Percentiles rank a stretch among this genome's conserved stretches.
Conservation (phyloP, 2,888 invertebrate genomes). For the Zaprionus bogoriensis region DNA sequence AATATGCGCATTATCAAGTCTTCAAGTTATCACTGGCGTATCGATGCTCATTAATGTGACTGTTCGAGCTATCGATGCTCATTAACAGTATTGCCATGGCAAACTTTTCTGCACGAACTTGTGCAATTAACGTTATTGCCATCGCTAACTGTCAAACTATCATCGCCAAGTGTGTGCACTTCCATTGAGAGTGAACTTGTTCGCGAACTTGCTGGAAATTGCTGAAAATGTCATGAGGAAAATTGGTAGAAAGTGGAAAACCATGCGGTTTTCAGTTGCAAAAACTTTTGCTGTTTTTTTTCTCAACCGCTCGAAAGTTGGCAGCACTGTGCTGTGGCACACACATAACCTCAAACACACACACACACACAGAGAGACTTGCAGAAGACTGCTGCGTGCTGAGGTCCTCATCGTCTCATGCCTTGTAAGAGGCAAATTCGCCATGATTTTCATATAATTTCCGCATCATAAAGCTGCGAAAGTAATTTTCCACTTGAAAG, state of each 20-base stretch:
- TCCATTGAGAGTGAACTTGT: not conserved
- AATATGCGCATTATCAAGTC: no score
- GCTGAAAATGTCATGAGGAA: not conserved
- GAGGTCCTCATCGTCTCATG: conserved; percentile 41
- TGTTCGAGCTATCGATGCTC: not conserved
- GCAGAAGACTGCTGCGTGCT: not conserved
- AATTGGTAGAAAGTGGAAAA: not conserved
- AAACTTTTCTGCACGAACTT: not conserved
- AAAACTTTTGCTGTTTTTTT: not conserved
- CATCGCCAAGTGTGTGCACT: not conserved
- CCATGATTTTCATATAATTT: conserved; percentile 82
- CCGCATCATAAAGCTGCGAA: conserved; percentile 82
- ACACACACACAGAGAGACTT: not conserved
- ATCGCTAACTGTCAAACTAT: not conserved
- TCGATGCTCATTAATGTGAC: no score
- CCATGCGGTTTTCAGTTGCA: not conserved
- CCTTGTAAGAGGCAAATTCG: conserved; percentile 76
- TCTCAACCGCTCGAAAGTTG: not conserved
- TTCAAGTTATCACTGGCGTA: no score
- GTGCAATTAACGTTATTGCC: not conserved
- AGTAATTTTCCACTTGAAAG: conserved; percentile 82
- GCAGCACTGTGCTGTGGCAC: not conserved
- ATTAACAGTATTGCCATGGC: not conserved
- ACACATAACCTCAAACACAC: no score
- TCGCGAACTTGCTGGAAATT: not conserved